Percentiles rank a stretch among this genome's conserved stretches.
Conservation (phyloP, 2,888 invertebrate genomes). For the Sinopyrophorus schimmeli region DNA sequence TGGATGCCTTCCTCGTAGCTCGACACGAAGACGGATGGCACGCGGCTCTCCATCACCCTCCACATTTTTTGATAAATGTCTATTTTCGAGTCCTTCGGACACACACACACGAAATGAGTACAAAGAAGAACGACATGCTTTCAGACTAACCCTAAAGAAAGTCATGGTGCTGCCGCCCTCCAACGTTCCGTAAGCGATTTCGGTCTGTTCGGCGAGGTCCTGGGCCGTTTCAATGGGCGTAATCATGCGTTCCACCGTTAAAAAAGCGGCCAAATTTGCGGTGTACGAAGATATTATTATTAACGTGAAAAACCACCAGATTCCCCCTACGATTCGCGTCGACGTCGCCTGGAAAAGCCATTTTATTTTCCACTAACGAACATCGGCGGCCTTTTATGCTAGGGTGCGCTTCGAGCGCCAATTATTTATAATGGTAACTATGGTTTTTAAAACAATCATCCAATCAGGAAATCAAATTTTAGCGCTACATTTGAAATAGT, state of each 20-base stretch:
- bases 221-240: constrained; percentile 95
- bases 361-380: no score
- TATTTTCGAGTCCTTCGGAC: constrained; percentile 78
- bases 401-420: no score
- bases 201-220: constrained; percentile 91
- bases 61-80: constrained; percentile 92
- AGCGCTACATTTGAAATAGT: no score
- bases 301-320: constrained; percentile 99
- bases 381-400: no score
- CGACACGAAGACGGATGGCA: constrained; percentile 82
- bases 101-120: not conserved
- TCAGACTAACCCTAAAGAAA: constrained; percentile 89
- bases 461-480: no score
- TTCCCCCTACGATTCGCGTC: constrained; percentile 93
- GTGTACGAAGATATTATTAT: constrained; percentile 99
- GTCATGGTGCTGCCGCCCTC: constrained; percentile 96
- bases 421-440: no score
- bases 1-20: constrained; percentile 91
- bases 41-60: constrained; percentile 85
- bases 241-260: constrained; percentile 95
- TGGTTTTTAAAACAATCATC: no score
- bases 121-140: no score
- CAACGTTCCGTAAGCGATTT: constrained; percentile 92
- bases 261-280: constrained; percentile 95
- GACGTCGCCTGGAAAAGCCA: constrained; percentile 82